Evolutionary conservation across 2,888 invertebrate species (phyloP).

Genomic region (Troides aeacus): DNA sequence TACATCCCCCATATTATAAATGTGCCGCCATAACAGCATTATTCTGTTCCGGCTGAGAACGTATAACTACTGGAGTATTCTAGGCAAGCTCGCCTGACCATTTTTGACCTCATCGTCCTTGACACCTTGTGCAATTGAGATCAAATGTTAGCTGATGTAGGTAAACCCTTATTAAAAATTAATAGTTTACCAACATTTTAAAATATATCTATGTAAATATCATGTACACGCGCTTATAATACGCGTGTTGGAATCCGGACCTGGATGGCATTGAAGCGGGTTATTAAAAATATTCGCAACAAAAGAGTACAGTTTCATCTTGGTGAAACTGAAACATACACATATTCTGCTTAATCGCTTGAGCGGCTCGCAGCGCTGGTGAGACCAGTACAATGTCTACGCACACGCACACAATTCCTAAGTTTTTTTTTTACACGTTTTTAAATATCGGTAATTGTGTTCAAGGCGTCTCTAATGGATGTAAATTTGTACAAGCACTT

Average conservation of each 20-base stretch:
- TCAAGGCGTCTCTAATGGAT: no score
- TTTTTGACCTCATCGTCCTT: no score
- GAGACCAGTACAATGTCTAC: not conserved
- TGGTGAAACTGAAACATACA: slow-evolving; percentile 6
- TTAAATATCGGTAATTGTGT: slow-evolving; percentile 3
- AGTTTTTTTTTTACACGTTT: slow-evolving; percentile 2
- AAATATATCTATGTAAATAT: not conserved
- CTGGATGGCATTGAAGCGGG: slow-evolving; percentile 1
- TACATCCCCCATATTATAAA: no score
- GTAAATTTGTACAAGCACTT: no score
- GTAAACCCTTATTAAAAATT: no score
- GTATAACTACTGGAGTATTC: no score
- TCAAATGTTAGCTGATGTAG: no score
- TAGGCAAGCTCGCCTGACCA: no score
- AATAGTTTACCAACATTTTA: not conserved
- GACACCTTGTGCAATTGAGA: no score
- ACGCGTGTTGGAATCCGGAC: slow-evolving; percentile 2
- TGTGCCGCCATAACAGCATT: no score
- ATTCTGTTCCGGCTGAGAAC: no score
- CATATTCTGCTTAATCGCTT: slow-evolving; percentile 9
- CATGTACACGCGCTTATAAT: not conserved
- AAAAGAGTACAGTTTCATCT: not conserved
- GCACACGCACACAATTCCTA: slow-evolving; percentile 5
- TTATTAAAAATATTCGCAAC: slow-evolving; percentile 7
- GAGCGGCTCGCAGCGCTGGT: not conserved